phyloP scores from a whole-genome alignment of 2,113 vertebrate species.

The Scytalopus superciliaris region DNA sequence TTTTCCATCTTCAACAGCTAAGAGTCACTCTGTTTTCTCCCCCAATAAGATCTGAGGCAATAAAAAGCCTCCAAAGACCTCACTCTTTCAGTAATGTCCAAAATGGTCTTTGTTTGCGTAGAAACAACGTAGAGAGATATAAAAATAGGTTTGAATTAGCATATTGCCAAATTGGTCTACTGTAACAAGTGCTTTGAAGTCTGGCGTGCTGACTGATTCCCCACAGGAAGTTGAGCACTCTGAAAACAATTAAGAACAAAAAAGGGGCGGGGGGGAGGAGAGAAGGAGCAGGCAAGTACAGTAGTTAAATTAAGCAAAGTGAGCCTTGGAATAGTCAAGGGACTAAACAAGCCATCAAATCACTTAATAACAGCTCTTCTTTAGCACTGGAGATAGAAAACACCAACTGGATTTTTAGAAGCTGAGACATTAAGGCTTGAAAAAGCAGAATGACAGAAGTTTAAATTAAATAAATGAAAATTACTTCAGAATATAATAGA shows the following conservation, averaged over 20 bases:
- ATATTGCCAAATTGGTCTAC: conserved; percentile 69
- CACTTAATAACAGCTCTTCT: conserved; percentile 56
- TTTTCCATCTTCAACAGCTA: background rate
- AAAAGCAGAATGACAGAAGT: conserved; percentile 29
- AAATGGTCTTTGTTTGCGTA: conserved; percentile 55
- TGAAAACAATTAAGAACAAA: conserved; percentile 67
- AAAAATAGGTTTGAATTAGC: conserved; percentile 68
- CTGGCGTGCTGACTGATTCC: conserved; percentile 57
- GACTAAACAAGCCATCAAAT: conserved; percentile 63
- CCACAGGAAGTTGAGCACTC: conserved; percentile 61
- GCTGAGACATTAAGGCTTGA: conserved; percentile 37
- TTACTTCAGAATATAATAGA: conserved; percentile 64
- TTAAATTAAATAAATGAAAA: conserved; percentile 71
- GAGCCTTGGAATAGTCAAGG: conserved; percentile 58
- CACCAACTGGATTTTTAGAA: conserved; percentile 32
- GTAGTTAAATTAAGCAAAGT: conserved; percentile 68
- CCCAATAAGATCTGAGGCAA: background rate
- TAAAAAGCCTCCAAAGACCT: conserved; percentile 28
- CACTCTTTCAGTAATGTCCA: conserved; percentile 1
- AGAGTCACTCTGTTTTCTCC: background rate
- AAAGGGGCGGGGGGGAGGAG: background rate
- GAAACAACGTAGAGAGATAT: conserved; percentile 30
- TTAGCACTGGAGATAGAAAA: conserved; percentile 2
- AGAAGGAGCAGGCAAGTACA: conserved; percentile 34
- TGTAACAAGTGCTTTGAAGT: conserved; percentile 68